phyloP scores from a whole-genome alignment of 2,113 vertebrate species.

The Mus spicilegus region DNA sequence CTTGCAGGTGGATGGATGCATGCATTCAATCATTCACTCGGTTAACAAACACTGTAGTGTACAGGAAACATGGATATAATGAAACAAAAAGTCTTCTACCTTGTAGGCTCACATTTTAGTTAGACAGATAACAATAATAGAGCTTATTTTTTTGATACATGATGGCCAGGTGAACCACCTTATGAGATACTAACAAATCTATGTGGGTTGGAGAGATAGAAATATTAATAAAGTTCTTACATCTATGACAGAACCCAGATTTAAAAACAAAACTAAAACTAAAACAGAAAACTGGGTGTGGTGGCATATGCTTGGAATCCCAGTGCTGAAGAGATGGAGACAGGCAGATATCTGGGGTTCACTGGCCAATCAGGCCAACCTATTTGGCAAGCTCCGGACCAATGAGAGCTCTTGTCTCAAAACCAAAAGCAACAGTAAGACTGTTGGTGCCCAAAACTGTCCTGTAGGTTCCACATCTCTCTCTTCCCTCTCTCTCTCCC shows the following conservation, averaged over 20 bases:
- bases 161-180: conserved; percentile 21
- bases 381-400: neutral
- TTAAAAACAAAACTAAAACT: neutral
- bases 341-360: neutral
- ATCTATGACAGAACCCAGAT: neutral
- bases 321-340: no score
- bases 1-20: neutral
- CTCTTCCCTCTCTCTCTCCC: neutral
- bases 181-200: neutral
- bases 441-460: neutral
- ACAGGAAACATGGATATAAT: neutral
- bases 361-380: neutral
- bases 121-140: neutral
- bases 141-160: neutral
- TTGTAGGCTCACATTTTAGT: neutral
- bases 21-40: neutral
- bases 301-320: neutral
- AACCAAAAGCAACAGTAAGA: neutral
- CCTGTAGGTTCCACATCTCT: no score
- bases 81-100: neutral
- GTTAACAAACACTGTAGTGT: neutral
- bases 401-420: neutral
- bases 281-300: neutral
- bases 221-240: neutral
- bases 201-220: neutral